Conservation (phyloP, 2,113 vertebrate species). For the Bos indicus region DNA sequence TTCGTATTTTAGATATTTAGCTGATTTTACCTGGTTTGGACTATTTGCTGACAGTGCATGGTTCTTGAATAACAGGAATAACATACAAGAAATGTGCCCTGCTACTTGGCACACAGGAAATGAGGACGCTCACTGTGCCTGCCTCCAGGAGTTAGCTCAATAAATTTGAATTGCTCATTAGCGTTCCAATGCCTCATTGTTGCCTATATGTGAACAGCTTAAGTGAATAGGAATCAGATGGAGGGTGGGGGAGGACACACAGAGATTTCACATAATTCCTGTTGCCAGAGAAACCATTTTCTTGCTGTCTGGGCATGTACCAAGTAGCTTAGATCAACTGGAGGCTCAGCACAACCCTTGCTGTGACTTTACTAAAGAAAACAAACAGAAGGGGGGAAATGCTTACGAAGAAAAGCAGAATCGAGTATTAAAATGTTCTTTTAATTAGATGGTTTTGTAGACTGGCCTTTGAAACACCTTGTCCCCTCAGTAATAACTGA, state of each 20-base stretch:
- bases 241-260: conserved; percentile 60
- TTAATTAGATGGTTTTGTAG: conserved; percentile 51
- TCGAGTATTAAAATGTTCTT: conserved; percentile 59
- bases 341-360: conserved; percentile 69
- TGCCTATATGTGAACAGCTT: conserved; percentile 77
- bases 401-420: conserved; percentile 64
- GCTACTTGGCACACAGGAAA: conserved; percentile 25
- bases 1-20: conserved; percentile 7
- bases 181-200: conserved; percentile 69
- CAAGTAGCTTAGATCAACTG: conserved; percentile 65
- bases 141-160: conserved; percentile 66
- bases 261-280: conserved; percentile 75
- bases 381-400: conserved; percentile 67
- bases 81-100: background rate
- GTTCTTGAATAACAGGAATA: conserved; percentile 35
- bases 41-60: conserved; percentile 5
- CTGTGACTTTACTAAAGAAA: conserved; percentile 68
- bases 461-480: background rate
- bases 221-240: conserved; percentile 71
- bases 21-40: conserved; percentile 36
- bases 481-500: conserved; percentile 25
- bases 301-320: conserved; percentile 81
- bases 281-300: conserved; percentile 85
- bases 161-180: conserved; percentile 71
- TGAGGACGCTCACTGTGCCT: conserved; percentile 29